phyloP scores from a whole-genome alignment of 2,888 invertebrate species.

The Polyploca ridens region DNA sequence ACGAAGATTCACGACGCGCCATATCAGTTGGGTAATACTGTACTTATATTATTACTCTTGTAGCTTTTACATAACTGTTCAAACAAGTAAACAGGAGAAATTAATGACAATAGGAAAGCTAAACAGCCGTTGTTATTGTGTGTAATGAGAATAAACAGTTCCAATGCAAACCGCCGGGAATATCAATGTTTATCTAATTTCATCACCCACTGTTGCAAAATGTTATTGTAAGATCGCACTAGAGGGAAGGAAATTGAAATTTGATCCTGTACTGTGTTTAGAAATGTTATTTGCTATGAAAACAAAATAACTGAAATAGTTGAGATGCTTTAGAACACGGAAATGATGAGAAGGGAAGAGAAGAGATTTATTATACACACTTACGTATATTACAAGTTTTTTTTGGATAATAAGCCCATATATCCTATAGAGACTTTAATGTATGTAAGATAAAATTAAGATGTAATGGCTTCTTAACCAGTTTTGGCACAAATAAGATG shows the following conservation, averaged over 20 bases:
- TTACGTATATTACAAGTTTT: too few relatives aligned
- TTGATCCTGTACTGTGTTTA: neutral
- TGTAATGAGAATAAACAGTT: neutral
- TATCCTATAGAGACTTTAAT: too few relatives aligned
- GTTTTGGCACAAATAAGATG: too few relatives aligned
- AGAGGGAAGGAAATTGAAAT: neutral
- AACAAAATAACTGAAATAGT: neutral
- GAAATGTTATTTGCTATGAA: neutral
- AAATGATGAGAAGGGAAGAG: too few relatives aligned
- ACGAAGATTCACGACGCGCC: too few relatives aligned
- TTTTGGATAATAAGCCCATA: too few relatives aligned
- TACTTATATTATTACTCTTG: too few relatives aligned
- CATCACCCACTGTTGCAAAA: neutral
- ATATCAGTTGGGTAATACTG: too few relatives aligned
- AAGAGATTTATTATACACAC: too few relatives aligned
- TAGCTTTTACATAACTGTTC: neutral
- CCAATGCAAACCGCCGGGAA: neutral
- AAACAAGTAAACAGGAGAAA: neutral
- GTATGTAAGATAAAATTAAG: too few relatives aligned
- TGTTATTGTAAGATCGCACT: constrained; percentile 4
- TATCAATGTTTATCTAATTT: neutral
- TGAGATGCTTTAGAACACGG: too few relatives aligned
- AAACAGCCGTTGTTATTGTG: neutral
- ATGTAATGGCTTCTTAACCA: too few relatives aligned
- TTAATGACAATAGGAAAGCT: neutral